Evolutionary conservation across 2,113 vertebrate genomes (phyloP).

Genomic region (Alaudala cheleensis): DNA sequence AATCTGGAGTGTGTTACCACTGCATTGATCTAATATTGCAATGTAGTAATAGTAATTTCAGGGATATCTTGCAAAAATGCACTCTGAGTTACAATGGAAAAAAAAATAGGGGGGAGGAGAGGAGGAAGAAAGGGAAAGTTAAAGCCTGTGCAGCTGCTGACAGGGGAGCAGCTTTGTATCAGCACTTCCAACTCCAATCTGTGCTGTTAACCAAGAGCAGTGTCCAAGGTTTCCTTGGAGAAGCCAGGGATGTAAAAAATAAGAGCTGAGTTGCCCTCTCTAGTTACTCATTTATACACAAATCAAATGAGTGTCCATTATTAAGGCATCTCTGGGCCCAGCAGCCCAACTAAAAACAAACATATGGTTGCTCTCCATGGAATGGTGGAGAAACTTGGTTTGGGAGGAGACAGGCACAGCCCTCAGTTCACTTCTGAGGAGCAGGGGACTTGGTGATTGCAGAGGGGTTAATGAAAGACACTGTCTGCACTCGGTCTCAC

Average conservation of each 20-base stretch:
- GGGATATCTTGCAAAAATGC: slow-evolving; percentile 60
- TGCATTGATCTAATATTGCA: slow-evolving; percentile 56
- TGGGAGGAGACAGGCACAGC: neutral
- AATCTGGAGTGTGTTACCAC: slow-evolving; percentile 66
- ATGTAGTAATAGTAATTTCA: slow-evolving; percentile 63
- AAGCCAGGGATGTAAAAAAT: neutral
- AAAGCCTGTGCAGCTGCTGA: slow-evolving; percentile 6
- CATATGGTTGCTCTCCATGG: neutral
- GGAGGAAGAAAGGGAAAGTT: slow-evolving; percentile 29
- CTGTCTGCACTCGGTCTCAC: neutral
- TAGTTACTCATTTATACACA: neutral
- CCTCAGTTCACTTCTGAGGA: neutral
- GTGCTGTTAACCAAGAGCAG: neutral
- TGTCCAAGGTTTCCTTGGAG: neutral
- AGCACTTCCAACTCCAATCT: neutral
- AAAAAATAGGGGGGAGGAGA: neutral
- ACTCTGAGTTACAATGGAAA: slow-evolving; percentile 36
- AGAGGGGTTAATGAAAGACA: neutral
- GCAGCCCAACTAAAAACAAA: neutral
- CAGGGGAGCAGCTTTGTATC: neutral
- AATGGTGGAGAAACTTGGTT: neutral
- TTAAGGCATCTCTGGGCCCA: neutral
- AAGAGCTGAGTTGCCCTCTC: neutral
- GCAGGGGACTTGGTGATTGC: neutral
- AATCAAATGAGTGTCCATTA: neutral